Evolutionary conservation across 2,888 invertebrate species (phyloP).

Genomic region (Rotaria sp.): DNA sequence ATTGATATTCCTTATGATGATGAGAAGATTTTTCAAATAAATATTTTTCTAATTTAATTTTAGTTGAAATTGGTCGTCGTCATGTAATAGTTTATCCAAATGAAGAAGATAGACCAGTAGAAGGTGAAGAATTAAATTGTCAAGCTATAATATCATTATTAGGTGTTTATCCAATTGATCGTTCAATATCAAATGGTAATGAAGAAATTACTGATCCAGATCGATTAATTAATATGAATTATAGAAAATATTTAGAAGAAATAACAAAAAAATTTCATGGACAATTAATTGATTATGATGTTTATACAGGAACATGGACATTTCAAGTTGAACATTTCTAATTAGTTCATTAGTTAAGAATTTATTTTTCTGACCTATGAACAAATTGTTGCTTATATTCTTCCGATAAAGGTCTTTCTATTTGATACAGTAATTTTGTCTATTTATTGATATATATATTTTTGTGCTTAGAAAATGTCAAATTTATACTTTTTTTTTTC

Average conservation of each 20-base stretch:
- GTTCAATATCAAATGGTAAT: slow-evolving; percentile 63
- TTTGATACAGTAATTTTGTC: background rate
- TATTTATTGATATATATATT: background rate
- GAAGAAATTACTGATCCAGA: slow-evolving; percentile 69
- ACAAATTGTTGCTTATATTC: background rate
- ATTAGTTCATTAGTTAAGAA: background rate
- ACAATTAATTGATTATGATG: slow-evolving; percentile 83
- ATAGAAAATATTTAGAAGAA: slow-evolving; percentile 73
- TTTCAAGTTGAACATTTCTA: slow-evolving; percentile 65
- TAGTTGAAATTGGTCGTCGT: slow-evolving; percentile 81
- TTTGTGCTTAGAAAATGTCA: background rate
- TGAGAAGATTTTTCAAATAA: no score
- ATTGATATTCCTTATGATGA: no score
- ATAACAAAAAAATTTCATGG: slow-evolving; percentile 79
- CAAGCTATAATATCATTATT: slow-evolving; percentile 79
- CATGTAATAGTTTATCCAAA: slow-evolving; percentile 87
- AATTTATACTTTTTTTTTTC: background rate
- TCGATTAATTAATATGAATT: slow-evolving; percentile 72
- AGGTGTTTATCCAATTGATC: slow-evolving; percentile 85
- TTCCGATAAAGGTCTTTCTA: background rate
- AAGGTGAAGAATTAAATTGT: slow-evolving; percentile 79
- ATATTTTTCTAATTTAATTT: background rate
- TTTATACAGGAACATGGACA: slow-evolving; percentile 93
- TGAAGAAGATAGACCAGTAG: slow-evolving; percentile 78
- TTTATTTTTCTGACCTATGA: background rate